Evolutionary conservation across 1,140 invertebrate species (phyloP).

Genomic region (Chlorops oryzae): DNA sequence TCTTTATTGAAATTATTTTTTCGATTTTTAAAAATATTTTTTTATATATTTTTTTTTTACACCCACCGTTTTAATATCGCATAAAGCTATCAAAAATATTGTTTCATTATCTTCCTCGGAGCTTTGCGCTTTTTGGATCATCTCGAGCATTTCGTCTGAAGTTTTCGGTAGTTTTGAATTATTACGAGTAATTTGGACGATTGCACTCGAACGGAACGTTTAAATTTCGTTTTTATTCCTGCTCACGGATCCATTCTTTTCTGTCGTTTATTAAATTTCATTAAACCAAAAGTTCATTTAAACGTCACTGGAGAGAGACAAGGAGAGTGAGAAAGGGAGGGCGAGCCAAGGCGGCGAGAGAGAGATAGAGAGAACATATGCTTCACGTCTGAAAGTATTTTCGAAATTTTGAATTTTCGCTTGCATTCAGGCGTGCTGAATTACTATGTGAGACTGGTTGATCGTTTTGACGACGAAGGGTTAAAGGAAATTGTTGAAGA

Average conservation of each 20-base stretch:
- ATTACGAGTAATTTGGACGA: slow-evolving; percentile 12
- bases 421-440: too few species aligned
- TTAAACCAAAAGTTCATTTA: background rate
- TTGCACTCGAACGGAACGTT: background rate
- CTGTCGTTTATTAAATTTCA: background rate
- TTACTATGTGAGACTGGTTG: too few species aligned
- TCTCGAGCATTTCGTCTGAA: too few species aligned
- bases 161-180: too few species aligned
- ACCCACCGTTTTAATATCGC: background rate
- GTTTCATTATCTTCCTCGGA: background rate
- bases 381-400: too few species aligned
- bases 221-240: background rate
- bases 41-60: background rate
- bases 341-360: background rate
- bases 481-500: too few species aligned
- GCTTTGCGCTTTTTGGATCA: slow-evolving; percentile 8
- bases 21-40: background rate
- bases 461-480: too few species aligned
- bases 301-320: background rate
- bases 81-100: background rate
- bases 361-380: slow-evolving; percentile 1
- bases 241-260: background rate
- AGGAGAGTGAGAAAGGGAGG: background rate
- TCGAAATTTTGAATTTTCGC: too few species aligned
- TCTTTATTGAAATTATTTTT: background rate